Conservation (phyloP, 2,113 vertebrate species). For the Odontophorus gujanensis region DNA sequence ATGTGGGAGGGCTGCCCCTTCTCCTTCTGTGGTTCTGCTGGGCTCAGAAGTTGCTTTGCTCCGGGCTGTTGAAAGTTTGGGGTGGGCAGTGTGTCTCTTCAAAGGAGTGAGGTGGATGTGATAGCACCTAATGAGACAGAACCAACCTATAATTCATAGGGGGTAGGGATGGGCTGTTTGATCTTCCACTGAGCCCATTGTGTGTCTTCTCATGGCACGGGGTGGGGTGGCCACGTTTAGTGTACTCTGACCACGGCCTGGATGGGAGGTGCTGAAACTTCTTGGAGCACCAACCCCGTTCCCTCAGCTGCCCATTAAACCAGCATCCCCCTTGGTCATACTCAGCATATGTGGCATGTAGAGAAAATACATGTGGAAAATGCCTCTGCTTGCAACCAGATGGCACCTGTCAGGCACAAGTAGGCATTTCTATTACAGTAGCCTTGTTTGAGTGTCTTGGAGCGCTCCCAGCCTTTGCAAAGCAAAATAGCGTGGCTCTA, state of each 20-base stretch:
- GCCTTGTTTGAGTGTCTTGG: slow-evolving; percentile 27
- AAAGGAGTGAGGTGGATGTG: not conserved
- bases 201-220: fast-evolving
- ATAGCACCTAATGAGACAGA: not conserved
- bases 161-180: not conserved
- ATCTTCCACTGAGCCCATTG: not conserved
- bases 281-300: not conserved
- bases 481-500: not conserved
- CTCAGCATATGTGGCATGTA: not conserved
- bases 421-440: slow-evolving; percentile 52
- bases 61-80: not conserved
- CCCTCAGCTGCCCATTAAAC: not conserved
- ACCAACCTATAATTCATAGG: fast-evolving
- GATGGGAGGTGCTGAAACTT: not conserved
- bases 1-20: not conserved
- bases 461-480: slow-evolving; percentile 33
- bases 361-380: slow-evolving; percentile 33
- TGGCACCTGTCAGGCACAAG: slow-evolving; percentile 65
- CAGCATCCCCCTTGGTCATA: not conserved
- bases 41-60: not conserved
- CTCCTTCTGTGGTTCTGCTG: not conserved
- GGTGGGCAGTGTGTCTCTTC: not conserved
- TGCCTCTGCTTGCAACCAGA: slow-evolving; percentile 44
- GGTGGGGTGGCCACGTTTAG: not conserved
- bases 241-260: not conserved